Evolutionary conservation across 2,113 vertebrate genomes (phyloP).

Genomic region (Zosterops pallidus): DNA sequence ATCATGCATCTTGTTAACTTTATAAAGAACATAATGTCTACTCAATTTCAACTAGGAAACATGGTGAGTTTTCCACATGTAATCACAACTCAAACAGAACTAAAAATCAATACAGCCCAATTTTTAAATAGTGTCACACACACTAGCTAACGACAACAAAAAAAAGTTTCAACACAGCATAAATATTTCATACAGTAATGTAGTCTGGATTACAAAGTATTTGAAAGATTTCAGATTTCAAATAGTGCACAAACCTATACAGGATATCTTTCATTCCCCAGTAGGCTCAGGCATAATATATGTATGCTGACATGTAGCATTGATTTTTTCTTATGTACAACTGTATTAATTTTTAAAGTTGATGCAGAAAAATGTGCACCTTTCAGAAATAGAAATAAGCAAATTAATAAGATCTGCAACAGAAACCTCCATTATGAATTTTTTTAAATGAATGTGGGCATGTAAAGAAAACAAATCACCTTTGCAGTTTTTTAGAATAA

Average conservation of each 20-base stretch:
- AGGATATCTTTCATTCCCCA: conserved; percentile 22
- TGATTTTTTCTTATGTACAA: conserved; percentile 44
- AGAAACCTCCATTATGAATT: background rate
- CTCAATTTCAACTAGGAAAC: background rate
- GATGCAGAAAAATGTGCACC: conserved; percentile 21
- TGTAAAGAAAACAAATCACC: background rate
- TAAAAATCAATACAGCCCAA: background rate
- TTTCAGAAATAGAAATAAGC: conserved; percentile 18
- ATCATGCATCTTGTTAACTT: background rate
- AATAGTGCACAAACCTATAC: background rate
- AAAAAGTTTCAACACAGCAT: background rate
- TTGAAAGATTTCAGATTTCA: conserved; percentile 18
- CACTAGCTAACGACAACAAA: background rate
- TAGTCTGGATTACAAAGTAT: background rate
- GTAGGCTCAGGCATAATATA: conserved; percentile 36
- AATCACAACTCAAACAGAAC: background rate
- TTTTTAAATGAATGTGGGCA: background rate
- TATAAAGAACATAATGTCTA: background rate
- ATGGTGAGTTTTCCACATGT: background rate
- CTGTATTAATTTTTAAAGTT: conserved; percentile 62
- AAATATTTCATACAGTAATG: conserved; percentile 12
- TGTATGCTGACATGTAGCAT: conserved; percentile 12
- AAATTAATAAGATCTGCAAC: background rate
- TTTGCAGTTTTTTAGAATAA: background rate
- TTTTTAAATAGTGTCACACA: background rate